Percentiles rank a stretch among this genome's conserved stretches.
Conservation (phyloP, 2,888 invertebrate genomes). For the Pycnomerus fuliginosus region DNA sequence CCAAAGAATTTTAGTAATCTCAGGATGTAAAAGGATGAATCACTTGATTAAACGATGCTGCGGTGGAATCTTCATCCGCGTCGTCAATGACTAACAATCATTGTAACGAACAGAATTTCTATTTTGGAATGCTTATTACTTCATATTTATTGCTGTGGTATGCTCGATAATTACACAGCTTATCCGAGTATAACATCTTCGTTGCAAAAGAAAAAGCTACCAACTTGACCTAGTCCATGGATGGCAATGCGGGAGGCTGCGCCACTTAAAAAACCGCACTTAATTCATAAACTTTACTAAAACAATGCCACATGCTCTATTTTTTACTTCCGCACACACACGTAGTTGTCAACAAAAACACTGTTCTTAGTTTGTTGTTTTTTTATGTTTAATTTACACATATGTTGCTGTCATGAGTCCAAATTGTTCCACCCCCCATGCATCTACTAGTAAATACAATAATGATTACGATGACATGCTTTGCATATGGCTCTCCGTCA, state of each 20-base stretch:
- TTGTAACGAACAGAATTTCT: conserved; percentile 18
- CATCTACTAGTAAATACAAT: too few species aligned
- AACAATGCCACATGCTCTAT: conserved; percentile 26
- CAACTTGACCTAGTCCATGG: too few species aligned
- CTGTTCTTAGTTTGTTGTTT: conserved; percentile 15
- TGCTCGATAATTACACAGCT: conserved; percentile 7
- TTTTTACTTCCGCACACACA: conserved; percentile 36
- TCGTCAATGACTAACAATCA: conserved; percentile 18
- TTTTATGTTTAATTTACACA: conserved; percentile 15
- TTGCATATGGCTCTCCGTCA: too few species aligned
- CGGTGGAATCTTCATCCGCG: conserved; percentile 9
- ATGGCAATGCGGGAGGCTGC: conserved; percentile 26
- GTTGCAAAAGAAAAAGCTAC: conserved; percentile 1
- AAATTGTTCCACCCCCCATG: too few species aligned
- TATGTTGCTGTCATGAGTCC: conserved; percentile 15
- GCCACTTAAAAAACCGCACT: conserved; percentile 29
- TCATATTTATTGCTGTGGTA: conserved; percentile 6
- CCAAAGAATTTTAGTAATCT: conserved; percentile 30
- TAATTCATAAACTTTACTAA: conserved; percentile 17
- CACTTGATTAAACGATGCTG: conserved; percentile 20
- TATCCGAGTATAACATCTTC: conserved; percentile 7
- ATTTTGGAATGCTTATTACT: conserved; percentile 16
- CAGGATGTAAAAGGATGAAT: conserved; percentile 28
- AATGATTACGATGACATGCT: too few species aligned
- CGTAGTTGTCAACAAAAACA: conserved; percentile 33